These are phyloP conservation scores for Ploceus nigricollis DNA, from an alignment of 2,113 vertebrate genomes.

Conservation along the genomic window DNA sequence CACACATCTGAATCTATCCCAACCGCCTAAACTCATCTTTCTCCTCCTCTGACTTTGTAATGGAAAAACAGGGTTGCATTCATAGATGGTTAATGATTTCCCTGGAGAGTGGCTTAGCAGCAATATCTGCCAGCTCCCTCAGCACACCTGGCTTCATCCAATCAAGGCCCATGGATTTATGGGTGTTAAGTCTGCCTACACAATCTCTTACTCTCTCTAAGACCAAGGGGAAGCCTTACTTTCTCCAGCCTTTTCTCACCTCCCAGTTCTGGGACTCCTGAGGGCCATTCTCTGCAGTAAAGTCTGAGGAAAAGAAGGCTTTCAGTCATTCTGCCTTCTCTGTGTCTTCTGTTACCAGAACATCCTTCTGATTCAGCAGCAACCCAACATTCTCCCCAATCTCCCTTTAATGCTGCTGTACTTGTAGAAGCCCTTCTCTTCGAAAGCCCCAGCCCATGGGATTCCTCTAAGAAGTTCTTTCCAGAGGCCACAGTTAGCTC, in stretches of 20 bases:
- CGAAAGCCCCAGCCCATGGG: neutral
- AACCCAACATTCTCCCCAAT: fast-evolving
- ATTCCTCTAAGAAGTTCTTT: neutral
- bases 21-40: no score
- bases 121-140: no score
- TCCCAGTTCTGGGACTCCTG: neutral
- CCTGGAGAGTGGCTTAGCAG: no score
- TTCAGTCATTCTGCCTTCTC: neutral
- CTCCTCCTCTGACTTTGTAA: no score
- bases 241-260: neutral
- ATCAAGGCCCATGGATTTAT: no score
- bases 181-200: no score
- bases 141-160: no score
- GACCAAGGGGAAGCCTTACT: neutral
- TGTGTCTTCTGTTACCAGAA: neutral
- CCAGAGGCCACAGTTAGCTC: neutral
- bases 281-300: neutral
- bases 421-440: neutral
- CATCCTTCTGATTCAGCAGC: neutral
- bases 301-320: neutral
- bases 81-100: no score
- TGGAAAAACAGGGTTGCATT: no score
- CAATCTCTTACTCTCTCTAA: neutral
- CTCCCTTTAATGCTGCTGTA: neutral
- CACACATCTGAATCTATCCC: no score